Evolutionary conservation across 1,140 invertebrate species (phyloP).

Genomic region (Drosophila dunni): DNA sequence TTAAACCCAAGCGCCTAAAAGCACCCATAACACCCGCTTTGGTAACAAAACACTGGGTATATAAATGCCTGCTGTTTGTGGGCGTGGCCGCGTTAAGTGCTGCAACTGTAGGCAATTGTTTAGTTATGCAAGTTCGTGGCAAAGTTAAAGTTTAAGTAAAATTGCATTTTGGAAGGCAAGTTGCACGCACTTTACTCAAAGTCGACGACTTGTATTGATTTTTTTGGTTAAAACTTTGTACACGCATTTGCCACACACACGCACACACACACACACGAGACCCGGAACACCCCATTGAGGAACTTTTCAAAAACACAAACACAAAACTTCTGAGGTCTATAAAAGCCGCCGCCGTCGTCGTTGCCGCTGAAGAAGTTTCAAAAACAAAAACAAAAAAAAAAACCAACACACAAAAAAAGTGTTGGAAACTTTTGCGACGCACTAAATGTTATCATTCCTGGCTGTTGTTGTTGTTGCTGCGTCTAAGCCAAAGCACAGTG

Average conservation of each 20-base stretch:
- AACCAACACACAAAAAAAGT: constrained; percentile 50
- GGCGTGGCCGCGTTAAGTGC: not conserved
- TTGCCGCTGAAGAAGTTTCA: constrained; percentile 61
- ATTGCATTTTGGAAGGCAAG: not conserved
- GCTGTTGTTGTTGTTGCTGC: constrained; percentile 38
- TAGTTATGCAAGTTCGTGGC: not conserved
- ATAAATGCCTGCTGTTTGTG: not conserved
- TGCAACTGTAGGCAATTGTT: not conserved
- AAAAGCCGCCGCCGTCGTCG: constrained; percentile 45
- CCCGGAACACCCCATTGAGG: constrained; percentile 26
- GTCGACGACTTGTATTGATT: constrained; percentile 46
- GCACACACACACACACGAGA: not conserved
- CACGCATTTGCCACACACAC: constrained; percentile 4
- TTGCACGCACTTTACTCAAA: constrained; percentile 40
- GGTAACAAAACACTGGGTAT: too few species aligned
- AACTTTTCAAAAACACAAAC: constrained; percentile 77
- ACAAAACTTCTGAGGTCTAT: constrained; percentile 74
- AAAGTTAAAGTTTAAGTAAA: constrained; percentile 20
- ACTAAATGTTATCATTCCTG: constrained; percentile 76
- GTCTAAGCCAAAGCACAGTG: constrained; percentile 54
- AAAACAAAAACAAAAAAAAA: constrained; percentile 49
- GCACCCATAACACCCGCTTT: too few species aligned
- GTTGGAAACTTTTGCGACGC: constrained; percentile 75
- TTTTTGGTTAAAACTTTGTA: constrained; percentile 28
- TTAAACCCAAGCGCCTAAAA: not conserved